These are phyloP conservation scores for Procambarus virginalis DNA, from an alignment of 1,140 invertebrate genomes.

Conservation along the genomic window DNA sequence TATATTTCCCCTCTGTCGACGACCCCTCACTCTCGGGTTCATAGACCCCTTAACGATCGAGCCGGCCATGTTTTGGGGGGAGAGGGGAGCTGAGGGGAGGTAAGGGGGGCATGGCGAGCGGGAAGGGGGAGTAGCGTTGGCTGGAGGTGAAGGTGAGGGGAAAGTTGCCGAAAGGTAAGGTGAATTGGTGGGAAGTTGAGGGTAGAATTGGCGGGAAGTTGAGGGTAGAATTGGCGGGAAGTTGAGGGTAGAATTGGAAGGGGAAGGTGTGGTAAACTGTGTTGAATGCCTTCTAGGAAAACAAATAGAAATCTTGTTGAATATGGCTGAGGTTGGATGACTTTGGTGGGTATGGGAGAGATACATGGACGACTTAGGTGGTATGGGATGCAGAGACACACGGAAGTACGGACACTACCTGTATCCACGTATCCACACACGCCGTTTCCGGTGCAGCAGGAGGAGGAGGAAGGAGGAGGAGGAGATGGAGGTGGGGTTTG, in stretches of 20 bases:
- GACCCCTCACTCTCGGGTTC: constrained; percentile 39
- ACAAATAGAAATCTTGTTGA: too few species aligned
- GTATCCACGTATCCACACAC: constrained; percentile 36
- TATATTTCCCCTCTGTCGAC: constrained; percentile 7
- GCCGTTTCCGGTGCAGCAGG: constrained; percentile 51
- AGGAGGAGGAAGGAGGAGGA: background rate
- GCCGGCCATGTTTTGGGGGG: constrained; percentile 48
- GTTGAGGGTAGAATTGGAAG: too few species aligned
- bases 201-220: too few species aligned
- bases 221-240: too few species aligned
- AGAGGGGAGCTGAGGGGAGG: constrained; percentile 14
- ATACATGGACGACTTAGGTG: background rate
- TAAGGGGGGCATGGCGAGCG: background rate
- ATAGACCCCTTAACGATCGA: constrained; percentile 61
- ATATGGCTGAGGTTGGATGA: too few species aligned
- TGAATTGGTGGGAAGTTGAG: too few species aligned
- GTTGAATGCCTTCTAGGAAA: too few species aligned
- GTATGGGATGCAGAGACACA: background rate
- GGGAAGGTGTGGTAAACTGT: too few species aligned
- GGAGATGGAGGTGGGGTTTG: constrained; percentile 57
- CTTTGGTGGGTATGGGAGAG: too few species aligned
- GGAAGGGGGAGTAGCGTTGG: constrained; percentile 10
- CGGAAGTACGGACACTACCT: constrained; percentile 56
- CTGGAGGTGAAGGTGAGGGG: background rate
- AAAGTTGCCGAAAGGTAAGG: too few species aligned